A percentile compares a stretch with the other conserved stretches of the same genome.
Conservation (phyloP, 1,140 invertebrate species). For the Mya arenaria region DNA sequence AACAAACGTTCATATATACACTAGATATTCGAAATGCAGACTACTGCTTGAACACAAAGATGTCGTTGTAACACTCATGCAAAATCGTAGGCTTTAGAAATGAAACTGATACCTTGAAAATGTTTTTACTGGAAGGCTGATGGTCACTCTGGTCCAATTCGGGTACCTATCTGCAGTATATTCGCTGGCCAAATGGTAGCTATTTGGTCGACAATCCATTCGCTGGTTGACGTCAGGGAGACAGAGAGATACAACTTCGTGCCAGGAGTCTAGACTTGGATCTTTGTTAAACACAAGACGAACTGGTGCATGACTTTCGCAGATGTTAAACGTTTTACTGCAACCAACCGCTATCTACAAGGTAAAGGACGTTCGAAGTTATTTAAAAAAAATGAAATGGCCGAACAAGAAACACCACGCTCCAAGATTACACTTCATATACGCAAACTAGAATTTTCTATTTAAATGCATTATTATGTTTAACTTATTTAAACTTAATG, state of each 20-base stretch:
- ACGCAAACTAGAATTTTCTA: too few relatives aligned
- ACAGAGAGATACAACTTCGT: constrained; percentile 79
- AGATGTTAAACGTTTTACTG: constrained; percentile 67
- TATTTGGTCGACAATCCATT: constrained; percentile 79
- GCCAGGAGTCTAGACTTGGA: constrained; percentile 76
- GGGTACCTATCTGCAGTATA: constrained; percentile 76
- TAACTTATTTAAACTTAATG: too few relatives aligned
- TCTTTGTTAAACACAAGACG: constrained; percentile 79
- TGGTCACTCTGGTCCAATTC: constrained; percentile 80
- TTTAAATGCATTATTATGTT: too few relatives aligned
- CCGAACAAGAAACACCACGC: too few relatives aligned
- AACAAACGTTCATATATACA: background rate
- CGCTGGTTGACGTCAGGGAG: constrained; percentile 71
- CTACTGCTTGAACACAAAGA: background rate
- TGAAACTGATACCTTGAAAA: constrained; percentile 78
- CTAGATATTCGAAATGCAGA: background rate
- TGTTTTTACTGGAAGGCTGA: constrained; percentile 79
- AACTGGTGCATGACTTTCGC: constrained; percentile 63
- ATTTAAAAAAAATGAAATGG: too few relatives aligned
- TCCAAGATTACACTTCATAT: too few relatives aligned
- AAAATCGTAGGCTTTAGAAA: background rate
- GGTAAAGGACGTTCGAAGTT: background rate
- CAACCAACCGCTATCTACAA: constrained; percentile 79
- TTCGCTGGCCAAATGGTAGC: constrained; percentile 78
- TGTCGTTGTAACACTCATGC: too few relatives aligned